Base-by-base conservation (phyloP, 1,140 invertebrate genomes). In the Elysia chlorotica region DNA sequence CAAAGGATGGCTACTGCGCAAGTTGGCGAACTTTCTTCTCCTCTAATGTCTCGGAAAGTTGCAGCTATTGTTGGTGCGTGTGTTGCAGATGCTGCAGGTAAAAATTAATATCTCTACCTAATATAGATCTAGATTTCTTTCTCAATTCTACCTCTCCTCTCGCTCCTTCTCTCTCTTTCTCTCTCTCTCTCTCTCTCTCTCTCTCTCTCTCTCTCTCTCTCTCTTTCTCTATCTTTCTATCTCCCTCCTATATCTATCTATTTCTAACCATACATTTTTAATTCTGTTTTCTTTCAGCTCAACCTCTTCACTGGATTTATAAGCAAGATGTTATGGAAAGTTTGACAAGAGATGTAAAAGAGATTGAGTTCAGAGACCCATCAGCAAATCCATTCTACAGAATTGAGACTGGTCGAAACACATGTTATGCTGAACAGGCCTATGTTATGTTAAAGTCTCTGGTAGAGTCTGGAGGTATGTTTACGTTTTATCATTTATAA, bases 291-390 rank as follows among this genome's bases (percentile, higher is more conserved):
- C n/a, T 21, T 23, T 25, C 41, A 85, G 83, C 78, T 48, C 82
- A 83, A 56, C 83, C 83, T 17, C 69, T 85, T 23, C 83, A 85
- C 71, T 85, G 83, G 83, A 80, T 79, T 17, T 85, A 85, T 65
- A 76, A 83, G 14, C 65, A 74, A 19, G 76, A 79, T 6, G 80
- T 79, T 38, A 68, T 85, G 28, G 73, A 79, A 30, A 66, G 61
- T 14, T 54, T 82, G n/a, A 70, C 81, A 30, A 73, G 70, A 28
- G 73, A 75, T n/a, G 68, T 57, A 57, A 75, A 81, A 23, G 80
- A 85, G 33, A 75, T 83, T 33, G 80, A 79, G 72, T 85, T 85
- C 72, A 76, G 78, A 74, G 76, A 78, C n/a, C 80, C 82, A 6
- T 82, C 82, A 6, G 71, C 76, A 2, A 85, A 85, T 66, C 82